Conservation (phyloP, 2,113 vertebrate genomes). For the Eretmochelys imbricata region DNA sequence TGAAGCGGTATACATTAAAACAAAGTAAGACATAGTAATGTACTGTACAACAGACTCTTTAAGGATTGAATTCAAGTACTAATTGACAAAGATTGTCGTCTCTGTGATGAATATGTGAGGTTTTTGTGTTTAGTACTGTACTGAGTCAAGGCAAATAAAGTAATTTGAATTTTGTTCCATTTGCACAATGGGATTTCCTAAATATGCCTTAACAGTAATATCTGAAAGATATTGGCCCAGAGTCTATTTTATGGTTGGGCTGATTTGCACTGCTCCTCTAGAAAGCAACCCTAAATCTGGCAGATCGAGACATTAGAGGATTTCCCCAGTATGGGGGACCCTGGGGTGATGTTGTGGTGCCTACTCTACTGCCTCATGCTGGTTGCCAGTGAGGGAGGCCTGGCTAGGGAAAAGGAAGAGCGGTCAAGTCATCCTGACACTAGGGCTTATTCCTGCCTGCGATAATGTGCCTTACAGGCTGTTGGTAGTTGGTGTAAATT, state of each 20-base stretch:
- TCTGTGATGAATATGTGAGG: conserved; percentile 23
- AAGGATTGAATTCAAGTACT: conserved; percentile 31
- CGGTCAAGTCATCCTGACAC: not conserved
- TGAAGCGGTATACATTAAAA: not conserved
- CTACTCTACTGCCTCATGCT: conserved; percentile 2
- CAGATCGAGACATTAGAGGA: not conserved
- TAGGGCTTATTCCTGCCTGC: conserved; percentile 22
- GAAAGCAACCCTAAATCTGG: not conserved
- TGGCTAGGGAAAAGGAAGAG: not conserved
- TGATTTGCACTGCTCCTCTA: not conserved
- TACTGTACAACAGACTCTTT: conserved; percentile 18
- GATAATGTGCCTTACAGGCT: not conserved
- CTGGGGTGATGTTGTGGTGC: not conserved
- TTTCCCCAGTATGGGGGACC: not conserved
- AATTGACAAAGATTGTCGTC: conserved; percentile 54
- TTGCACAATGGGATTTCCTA: not conserved
- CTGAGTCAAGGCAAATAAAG: not conserved
- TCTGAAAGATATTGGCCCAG: not conserved
- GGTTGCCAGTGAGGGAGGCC: not conserved
- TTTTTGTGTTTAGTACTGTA: conserved; percentile 30
- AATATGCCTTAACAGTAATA: conserved; percentile 1
- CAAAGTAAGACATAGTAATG: conserved; percentile 1
- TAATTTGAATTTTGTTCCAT: not conserved
- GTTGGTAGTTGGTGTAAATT: not conserved
- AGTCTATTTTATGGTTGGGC: not conserved